A percentile compares a stretch with the other conserved stretches of the same genome.
Conservation (phyloP, 2,888 invertebrate species). For the Agonopterix heracliana region DNA sequence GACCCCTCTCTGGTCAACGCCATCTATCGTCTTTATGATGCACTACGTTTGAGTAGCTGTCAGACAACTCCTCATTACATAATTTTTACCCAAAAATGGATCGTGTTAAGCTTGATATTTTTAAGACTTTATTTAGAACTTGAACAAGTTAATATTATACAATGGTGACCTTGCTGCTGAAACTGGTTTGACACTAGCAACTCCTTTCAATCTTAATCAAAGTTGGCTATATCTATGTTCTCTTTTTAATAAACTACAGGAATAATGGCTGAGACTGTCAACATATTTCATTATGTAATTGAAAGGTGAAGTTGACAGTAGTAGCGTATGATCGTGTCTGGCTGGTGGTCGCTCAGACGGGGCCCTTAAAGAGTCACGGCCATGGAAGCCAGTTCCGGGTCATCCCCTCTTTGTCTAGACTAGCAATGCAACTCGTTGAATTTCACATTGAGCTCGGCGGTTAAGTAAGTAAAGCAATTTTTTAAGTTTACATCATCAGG, state of each 20-base stretch:
- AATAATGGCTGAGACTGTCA: background rate
- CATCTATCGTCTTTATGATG: too few species aligned
- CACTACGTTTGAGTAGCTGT: too few species aligned
- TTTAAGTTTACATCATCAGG: slow-evolving; percentile 73
- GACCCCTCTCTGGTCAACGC: too few species aligned
- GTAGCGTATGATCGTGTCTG: background rate
- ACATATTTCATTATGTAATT: background rate
- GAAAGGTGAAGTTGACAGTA: background rate
- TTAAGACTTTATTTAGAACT: too few species aligned
- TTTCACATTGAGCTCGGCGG: slow-evolving; percentile 62
- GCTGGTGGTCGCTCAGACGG: slow-evolving; percentile 10
- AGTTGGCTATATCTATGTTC: slow-evolving; percentile 23
- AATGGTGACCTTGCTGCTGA: slow-evolving; percentile 54
- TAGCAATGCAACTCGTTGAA: slow-evolving; percentile 41
- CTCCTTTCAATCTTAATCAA: slow-evolving; percentile 44
- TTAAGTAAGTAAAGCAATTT: slow-evolving; percentile 75
- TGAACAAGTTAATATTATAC: slow-evolving; percentile 29
- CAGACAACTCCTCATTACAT: too few species aligned
- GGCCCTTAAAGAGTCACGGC: slow-evolving; percentile 41
- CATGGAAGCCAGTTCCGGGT: slow-evolving; percentile 61
- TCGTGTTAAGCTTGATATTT: too few species aligned
- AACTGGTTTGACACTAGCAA: slow-evolving; percentile 59
- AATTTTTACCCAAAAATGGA: too few species aligned
- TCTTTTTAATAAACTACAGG: background rate
- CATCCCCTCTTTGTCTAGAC: slow-evolving; percentile 43